Conservation (phyloP, 2,113 vertebrate genomes). For the Poecilia latipinna region DNA sequence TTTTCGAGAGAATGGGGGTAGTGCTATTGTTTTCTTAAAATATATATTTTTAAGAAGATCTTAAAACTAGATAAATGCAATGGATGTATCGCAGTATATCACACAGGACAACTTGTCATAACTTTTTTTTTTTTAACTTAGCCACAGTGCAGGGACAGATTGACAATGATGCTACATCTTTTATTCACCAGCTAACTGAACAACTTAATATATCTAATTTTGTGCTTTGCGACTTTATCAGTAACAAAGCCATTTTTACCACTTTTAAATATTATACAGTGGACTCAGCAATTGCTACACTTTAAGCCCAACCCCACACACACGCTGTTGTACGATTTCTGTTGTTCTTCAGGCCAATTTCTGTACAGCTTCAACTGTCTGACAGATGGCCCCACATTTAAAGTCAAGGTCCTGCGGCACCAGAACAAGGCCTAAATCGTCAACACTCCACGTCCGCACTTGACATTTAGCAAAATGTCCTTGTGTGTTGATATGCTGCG, state of each 20-base stretch:
- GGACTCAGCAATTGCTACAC: background rate
- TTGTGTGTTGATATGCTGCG: too few species aligned
- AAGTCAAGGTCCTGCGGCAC: too few species aligned
- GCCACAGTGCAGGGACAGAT: background rate
- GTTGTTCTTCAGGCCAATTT: background rate
- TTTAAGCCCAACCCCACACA: too few species aligned
- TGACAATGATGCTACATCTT: background rate
- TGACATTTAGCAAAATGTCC: too few species aligned
- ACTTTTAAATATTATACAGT: background rate
- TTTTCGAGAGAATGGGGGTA: slow-evolving; percentile 26
- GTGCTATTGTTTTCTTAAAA: background rate
- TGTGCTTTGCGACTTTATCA: background rate
- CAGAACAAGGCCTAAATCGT: too few species aligned
- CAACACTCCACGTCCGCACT: too few species aligned
- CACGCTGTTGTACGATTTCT: background rate
- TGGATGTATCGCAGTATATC: background rate
- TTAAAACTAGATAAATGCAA: background rate
- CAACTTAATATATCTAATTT: background rate
- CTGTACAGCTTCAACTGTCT: background rate
- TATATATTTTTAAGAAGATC: background rate
- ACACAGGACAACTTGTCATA: background rate
- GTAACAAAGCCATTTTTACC: background rate
- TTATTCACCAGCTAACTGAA: background rate
- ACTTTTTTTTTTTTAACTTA: background rate
- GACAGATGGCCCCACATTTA: background rate